These are phyloP conservation scores for Alca torda DNA, from an alignment of 2,797 vertebrate species.

Conservation along the genomic window DNA sequence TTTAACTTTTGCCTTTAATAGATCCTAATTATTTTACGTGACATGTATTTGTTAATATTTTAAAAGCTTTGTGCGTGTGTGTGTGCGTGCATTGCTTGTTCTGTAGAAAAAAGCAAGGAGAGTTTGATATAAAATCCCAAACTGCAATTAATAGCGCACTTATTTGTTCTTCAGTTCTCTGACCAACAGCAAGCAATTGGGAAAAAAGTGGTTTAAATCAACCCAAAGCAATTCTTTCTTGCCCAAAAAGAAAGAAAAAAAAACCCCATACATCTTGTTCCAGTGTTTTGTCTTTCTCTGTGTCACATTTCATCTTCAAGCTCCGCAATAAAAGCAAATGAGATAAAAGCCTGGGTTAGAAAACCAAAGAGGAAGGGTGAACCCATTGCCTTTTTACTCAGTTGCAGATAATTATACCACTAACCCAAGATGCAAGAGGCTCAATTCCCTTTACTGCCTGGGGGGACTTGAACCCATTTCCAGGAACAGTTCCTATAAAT, in stretches of 20 bases:
- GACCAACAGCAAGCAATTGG: not conserved
- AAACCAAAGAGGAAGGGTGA: conserved; percentile 53
- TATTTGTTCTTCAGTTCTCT: conserved; percentile 4
- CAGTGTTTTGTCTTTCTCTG: conserved; percentile 42
- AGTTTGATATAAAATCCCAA: not conserved
- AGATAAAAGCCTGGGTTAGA: conserved; percentile 56
- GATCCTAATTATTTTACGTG: not conserved
- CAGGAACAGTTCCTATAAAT: conserved; percentile 38
- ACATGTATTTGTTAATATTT: not conserved
- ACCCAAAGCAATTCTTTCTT: conserved; percentile 31
- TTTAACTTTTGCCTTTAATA: not conserved
- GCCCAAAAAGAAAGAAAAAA: conserved; percentile 1
- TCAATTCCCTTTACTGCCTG: conserved; percentile 59
- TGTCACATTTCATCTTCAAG: conserved; percentile 49
- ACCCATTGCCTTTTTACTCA: conserved; percentile 41
- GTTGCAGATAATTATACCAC: conserved; percentile 51
- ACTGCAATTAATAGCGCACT: not conserved
- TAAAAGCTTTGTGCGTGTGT: not conserved
- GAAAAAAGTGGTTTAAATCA: conserved; percentile 17
- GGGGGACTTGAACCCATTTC: conserved; percentile 47
- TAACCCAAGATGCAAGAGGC: not conserved
- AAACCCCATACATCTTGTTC: not conserved
- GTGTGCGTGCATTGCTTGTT: not conserved
- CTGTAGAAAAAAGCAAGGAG: not conserved
- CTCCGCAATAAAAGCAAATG: conserved; percentile 46